Evolutionary conservation across 1,140 invertebrate species (phyloP).

Genomic region (Aphidius ervi): DNA sequence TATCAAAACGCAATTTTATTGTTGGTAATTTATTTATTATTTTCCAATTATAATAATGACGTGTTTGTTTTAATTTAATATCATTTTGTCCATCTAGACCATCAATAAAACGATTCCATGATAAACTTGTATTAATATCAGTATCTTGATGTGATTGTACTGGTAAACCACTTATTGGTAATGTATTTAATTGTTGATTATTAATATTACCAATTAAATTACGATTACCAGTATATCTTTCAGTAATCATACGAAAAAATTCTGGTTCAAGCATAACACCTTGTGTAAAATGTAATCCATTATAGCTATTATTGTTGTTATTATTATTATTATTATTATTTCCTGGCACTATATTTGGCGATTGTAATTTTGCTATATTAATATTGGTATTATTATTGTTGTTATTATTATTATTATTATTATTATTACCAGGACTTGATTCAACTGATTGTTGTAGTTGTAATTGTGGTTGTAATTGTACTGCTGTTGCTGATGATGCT

Average conservation of each 20-base stretch:
- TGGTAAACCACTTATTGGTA: constrained; percentile 34
- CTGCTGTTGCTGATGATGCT: constrained; percentile 31
- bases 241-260: constrained; percentile 29
- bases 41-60: constrained; percentile 84
- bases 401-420: too few species aligned
- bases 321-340: too few species aligned
- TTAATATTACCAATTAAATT: constrained; percentile 33
- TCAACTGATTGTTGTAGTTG: constrained; percentile 34
- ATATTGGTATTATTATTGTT: constrained; percentile 27
- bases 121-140: constrained; percentile 38
- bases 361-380: too few species aligned
- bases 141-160: constrained; percentile 34
- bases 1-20: constrained; percentile 83
- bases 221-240: constrained; percentile 16
- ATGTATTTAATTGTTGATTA: constrained; percentile 29
- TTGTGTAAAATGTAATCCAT: constrained; percentile 29
- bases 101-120: constrained; percentile 46
- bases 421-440: too few species aligned
- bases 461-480: constrained; percentile 40
- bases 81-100: constrained; percentile 38
- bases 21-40: constrained; percentile 63
- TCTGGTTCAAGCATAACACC: constrained; percentile 30
- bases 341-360: constrained; percentile 29
- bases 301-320: constrained; percentile 27
- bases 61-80: constrained; percentile 54